Percentiles rank a stretch among this genome's conserved stretches.
Evolutionary conservation across 2,797 vertebrate species (phyloP).

Genomic region (Garrulus glandarius): DNA sequence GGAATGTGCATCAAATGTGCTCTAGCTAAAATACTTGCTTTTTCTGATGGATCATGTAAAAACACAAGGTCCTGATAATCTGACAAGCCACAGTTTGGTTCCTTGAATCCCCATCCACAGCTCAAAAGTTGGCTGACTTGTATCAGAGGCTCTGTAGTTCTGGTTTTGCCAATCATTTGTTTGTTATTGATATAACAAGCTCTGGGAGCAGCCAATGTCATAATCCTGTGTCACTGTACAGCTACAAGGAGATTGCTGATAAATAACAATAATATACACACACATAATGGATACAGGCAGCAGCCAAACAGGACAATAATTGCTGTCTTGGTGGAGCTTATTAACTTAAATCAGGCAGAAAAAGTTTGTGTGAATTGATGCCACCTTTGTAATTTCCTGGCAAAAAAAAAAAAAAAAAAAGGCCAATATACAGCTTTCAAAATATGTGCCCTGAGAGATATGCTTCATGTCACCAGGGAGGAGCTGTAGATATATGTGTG

Average conservation of each 20-base stretch:
- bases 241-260: constrained; percentile 20
- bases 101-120: background rate
- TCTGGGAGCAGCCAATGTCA: background rate
- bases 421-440: background rate
- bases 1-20: background rate
- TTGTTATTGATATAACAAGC: background rate
- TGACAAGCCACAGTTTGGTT: background rate
- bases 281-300: background rate
- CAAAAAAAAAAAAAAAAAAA: background rate
- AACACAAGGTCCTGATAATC: background rate
- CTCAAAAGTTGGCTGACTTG: background rate
- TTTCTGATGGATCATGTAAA: background rate
- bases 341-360: background rate
- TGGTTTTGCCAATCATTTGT: background rate
- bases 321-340: background rate
- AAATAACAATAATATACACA: background rate
- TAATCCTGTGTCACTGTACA: background rate
- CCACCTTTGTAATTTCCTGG: constrained; percentile 5
- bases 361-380: background rate
- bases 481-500: background rate
- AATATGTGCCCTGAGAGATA: background rate
- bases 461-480: background rate
- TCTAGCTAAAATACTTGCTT: background rate
- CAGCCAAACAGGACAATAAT: background rate
- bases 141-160: background rate